Conservation (phyloP, 2,797 vertebrate species). For the Melanotaenia maccullochi region DNA sequence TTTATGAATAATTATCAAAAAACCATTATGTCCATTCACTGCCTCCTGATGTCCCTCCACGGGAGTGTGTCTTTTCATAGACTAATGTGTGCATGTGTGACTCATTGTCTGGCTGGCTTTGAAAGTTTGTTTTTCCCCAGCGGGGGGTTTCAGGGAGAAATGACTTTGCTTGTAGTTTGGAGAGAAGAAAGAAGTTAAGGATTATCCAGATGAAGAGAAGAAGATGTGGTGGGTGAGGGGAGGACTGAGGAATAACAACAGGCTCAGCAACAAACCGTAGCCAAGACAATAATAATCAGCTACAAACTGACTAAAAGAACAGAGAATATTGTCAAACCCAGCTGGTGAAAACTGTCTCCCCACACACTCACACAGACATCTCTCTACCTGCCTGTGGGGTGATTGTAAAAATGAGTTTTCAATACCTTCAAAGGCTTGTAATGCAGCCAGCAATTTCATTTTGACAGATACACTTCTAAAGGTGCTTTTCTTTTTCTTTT, state of each 20-base stretch:
- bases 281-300: conserved; percentile 65
- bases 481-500: conserved; percentile 32
- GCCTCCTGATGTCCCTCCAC: conserved; percentile 63
- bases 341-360: conserved; percentile 33
- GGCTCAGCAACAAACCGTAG: conserved; percentile 50
- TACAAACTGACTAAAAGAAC: conserved; percentile 53
- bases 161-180: conserved; percentile 63
- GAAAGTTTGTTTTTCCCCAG: conserved; percentile 69
- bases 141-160: conserved; percentile 55
- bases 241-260: conserved; percentile 33
- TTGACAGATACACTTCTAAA: conserved; percentile 75
- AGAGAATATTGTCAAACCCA: conserved; percentile 46
- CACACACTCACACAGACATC: conserved; percentile 19
- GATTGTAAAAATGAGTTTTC: conserved; percentile 73
- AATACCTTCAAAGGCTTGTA: conserved; percentile 77
- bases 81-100: conserved; percentile 60
- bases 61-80: conserved; percentile 58
- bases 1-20: conserved; percentile 77
- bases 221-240: conserved; percentile 26
- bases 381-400: conserved; percentile 58
- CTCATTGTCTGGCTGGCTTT: conserved; percentile 75
- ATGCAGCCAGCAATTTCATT: conserved; percentile 74
- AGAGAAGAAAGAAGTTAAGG: conserved; percentile 66
- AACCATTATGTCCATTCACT: conserved; percentile 67
- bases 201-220: conserved; percentile 61